Percentiles rank a stretch among this genome's conserved stretches.
phyloP scores from a whole-genome alignment of 2,888 invertebrate species.

The Nymphalis urticae region DNA sequence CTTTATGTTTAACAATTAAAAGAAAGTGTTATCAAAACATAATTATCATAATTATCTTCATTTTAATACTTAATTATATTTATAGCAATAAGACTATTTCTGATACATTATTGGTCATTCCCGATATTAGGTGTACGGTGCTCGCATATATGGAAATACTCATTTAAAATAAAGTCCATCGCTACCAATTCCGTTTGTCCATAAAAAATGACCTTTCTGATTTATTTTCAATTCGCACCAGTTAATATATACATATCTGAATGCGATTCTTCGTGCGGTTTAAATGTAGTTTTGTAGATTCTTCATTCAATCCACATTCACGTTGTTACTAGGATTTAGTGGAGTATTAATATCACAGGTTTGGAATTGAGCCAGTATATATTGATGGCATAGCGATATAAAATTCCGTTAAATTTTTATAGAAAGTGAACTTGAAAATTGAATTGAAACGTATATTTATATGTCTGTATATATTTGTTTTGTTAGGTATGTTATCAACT shows the following conservation, averaged over 20 bases:
- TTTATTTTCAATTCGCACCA: neutral
- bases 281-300: neutral
- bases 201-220: neutral
- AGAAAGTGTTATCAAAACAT: no score
- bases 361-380: slow-evolving; percentile 14
- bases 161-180: neutral
- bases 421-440: slow-evolving; percentile 5
- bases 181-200: neutral
- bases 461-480: no score
- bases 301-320: slow-evolving; percentile 9
- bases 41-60: no score
- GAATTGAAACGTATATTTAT: neutral
- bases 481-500: no score
- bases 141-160: no score
- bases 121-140: no score
- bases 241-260: neutral
- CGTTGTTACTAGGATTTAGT: slow-evolving; percentile 9
- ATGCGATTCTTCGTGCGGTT: neutral
- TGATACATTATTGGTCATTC: no score
- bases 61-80: no score
- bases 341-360: slow-evolving; percentile 4
- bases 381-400: slow-evolving; percentile 1
- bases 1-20: no score
- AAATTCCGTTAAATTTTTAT: neutral
- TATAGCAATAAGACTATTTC: no score